Percentiles rank a stretch among this genome's conserved stretches.
Evolutionary conservation across 1,140 invertebrate genomes (phyloP).

Genomic region (Leptopilina boulardi): DNA sequence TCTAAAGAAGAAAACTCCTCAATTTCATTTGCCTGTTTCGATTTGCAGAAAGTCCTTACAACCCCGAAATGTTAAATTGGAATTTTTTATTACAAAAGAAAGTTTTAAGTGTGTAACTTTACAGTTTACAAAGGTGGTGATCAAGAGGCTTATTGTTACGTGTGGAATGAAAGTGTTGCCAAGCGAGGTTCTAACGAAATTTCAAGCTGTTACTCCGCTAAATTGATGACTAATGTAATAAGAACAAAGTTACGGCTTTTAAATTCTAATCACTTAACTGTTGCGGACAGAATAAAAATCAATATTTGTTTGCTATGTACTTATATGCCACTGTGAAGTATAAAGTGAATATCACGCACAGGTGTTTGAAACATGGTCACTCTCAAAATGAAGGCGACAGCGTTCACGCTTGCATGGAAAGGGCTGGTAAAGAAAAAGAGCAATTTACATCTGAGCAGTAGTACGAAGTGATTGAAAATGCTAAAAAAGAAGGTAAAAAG

Average conservation of each 20-base stretch:
- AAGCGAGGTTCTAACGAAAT: slow-evolving; percentile 1
- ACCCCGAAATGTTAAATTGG: slow-evolving; percentile 50
- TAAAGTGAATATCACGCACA: slow-evolving; percentile 20
- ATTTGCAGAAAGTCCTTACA: slow-evolving; percentile 31
- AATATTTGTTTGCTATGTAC: slow-evolving; percentile 18
- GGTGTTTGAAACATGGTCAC: slow-evolving; percentile 57
- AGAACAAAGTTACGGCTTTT: not conserved
- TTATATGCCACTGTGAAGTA: slow-evolving; percentile 5
- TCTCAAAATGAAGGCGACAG: slow-evolving; percentile 64
- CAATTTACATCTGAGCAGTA: slow-evolving; percentile 9
- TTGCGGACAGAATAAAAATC: slow-evolving; percentile 26
- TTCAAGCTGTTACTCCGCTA: slow-evolving; percentile 19
- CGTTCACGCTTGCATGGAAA: slow-evolving; percentile 55
- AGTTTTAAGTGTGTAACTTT: slow-evolving; percentile 51
- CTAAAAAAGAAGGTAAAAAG: not conserved
- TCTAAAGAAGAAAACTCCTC: not conserved
- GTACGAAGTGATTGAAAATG: not conserved
- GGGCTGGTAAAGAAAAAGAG: slow-evolving; percentile 5
- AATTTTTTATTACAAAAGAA: slow-evolving; percentile 66
- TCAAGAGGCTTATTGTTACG: slow-evolving; percentile 3
- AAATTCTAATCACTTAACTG: slow-evolving; percentile 28
- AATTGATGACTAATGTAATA: not conserved
- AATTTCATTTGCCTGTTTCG: slow-evolving; percentile 13
- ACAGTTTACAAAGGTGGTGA: not conserved
- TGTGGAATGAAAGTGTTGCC: slow-evolving; percentile 4